phyloP scores from a whole-genome alignment of 2,888 invertebrate species.

The Aricia artaxerxes region DNA sequence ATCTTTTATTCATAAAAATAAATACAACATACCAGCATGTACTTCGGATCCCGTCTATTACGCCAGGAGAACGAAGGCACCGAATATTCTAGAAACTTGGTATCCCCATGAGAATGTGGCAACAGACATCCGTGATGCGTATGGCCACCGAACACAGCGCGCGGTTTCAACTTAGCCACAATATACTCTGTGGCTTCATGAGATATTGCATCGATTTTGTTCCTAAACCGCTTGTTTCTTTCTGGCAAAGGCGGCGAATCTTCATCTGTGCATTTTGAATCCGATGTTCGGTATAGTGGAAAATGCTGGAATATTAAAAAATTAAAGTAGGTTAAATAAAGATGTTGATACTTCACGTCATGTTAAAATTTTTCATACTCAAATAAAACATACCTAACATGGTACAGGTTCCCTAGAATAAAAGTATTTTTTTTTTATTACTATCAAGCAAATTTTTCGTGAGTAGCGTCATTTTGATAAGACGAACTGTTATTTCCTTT shows the following conservation, averaged over 20 bases:
- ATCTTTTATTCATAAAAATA: too few species aligned
- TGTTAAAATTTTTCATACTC: too few species aligned
- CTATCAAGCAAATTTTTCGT: too few species aligned
- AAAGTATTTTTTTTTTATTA: too few species aligned
- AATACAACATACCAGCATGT: constrained; percentile 85
- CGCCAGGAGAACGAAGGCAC: constrained; percentile 98
- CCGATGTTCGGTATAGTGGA: constrained; percentile 93
- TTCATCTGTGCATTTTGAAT: constrained; percentile 88
- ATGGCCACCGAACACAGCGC: constrained; percentile 92
- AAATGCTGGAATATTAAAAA: constrained; percentile 88
- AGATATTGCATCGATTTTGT: constrained; percentile 93
- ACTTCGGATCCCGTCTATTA: constrained; percentile 94
- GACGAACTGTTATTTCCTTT: too few species aligned
- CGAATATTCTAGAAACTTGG: constrained; percentile 86
- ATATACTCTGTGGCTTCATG: constrained; percentile 87
- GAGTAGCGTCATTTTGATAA: too few species aligned
- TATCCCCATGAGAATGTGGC: constrained; percentile 61
- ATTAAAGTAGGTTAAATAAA: background rate
- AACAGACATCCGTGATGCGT: constrained; percentile 94
- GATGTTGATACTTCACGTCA: too few species aligned
- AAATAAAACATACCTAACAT: too few species aligned
- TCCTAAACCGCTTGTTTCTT: constrained; percentile 86
- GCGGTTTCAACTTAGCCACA: constrained; percentile 82
- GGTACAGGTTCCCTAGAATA: too few species aligned
- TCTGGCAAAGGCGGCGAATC: constrained; percentile 88